Evolutionary conservation across 2,888 invertebrate species (phyloP).

Genomic region (Ditylenchus weischeri): DNA sequence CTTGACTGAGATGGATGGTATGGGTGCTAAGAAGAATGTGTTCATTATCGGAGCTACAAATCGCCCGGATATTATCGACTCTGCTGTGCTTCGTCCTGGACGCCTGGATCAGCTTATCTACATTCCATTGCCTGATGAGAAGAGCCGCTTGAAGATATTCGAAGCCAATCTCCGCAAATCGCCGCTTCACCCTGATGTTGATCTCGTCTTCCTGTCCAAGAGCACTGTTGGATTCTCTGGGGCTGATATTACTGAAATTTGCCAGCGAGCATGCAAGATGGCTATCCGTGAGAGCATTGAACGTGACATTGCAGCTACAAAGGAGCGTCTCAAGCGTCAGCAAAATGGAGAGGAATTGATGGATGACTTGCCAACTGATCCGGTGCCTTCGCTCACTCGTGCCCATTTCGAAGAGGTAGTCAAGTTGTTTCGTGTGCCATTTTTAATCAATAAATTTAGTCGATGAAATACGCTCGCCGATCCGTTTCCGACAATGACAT

Average conservation of each 20-base stretch:
- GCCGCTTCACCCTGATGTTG: conserved; percentile 67
- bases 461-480: conserved; percentile 64
- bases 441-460: conserved; percentile 17
- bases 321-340: conserved; percentile 72
- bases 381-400: conserved; percentile 94
- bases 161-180: conserved; percentile 71
- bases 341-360: conserved; percentile 66
- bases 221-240: conserved; percentile 92
- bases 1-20: conserved; percentile 99
- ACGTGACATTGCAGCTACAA: conserved; percentile 84
- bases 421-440: background rate
- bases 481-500: conserved; percentile 99
- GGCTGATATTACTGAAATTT: conserved; percentile 97
- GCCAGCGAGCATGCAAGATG: conserved; percentile 96
- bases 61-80: conserved; percentile 93
- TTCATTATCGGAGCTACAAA: conserved; percentile 97
- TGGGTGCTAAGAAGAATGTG: conserved; percentile 99
- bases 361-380: conserved; percentile 74
- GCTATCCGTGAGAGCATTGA: conserved; percentile 98
- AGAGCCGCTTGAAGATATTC: conserved; percentile 91
- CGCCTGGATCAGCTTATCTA: conserved; percentile 99
- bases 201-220: conserved; percentile 66
- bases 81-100: conserved; percentile 95
- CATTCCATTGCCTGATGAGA: conserved; percentile 98
- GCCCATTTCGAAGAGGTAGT: conserved; percentile 87